Base-by-base conservation (phyloP, 2,888 invertebrate species). In the Tipula unca region DNA sequence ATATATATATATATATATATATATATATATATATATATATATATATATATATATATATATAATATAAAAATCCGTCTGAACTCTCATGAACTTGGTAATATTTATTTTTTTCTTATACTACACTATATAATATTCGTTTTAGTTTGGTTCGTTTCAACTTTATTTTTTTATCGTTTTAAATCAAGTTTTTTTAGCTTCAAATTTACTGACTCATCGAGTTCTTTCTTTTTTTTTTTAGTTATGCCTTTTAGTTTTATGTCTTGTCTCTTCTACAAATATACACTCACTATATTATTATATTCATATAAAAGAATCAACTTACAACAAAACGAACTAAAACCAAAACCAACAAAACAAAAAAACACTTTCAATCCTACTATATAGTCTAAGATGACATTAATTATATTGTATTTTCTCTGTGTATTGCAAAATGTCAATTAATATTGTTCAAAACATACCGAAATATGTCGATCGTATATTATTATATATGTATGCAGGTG, bases 151-250 rank as follows among this genome's bases (percentile, higher is more conserved):
- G 83, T 83, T 83, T 83, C 35, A 83, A 83, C 83, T 83, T 83
- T 83, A 83, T 35, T 83, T 83, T 83, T 83, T 83, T 83, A 83
- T 83, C 83, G 83, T 35, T 83, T 83, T 83, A 83, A 83, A 83
- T 83, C 83, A 83, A 83, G 83, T 83, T 83, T 69, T 48, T 69
- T 83, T 83, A 83, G 35, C 83, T 83, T 83, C 83, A 83, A 83
- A 83, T 83, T 83, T 83, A 83, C 83, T 83, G 83, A 83, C 83
- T 83, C 83, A 83, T 83, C 83, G 83, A 83, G 83, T 83, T 83
- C 32, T 83, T 83, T 83, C 83, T 83, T 83, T 83, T 83, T 32
- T 83, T 83, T 83, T 83, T 32, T 32, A 83, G 29, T 83, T 83
- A 83, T 83, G 83, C 69, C 25, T 69, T 69, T 69, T 69, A 69